A percentile compares a stretch with the other conserved stretches of the same genome.
Evolutionary conservation across 2,113 vertebrate genomes (phyloP).

Genomic region (Gavia stellata): DNA sequence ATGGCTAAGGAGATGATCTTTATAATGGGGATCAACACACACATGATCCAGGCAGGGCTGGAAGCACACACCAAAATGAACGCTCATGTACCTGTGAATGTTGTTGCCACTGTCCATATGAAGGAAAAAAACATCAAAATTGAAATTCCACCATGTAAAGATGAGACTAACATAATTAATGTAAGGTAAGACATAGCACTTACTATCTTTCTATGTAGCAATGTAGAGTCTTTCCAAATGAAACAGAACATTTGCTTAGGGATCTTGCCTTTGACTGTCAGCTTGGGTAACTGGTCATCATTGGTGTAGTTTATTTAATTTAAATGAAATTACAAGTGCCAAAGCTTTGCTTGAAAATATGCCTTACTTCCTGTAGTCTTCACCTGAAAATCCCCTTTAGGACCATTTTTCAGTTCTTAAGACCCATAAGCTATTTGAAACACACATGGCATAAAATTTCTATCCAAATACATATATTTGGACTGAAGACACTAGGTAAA

Average conservation of each 20-base stretch:
- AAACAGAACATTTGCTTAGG: background rate
- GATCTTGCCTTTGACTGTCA: background rate
- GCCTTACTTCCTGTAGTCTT: background rate
- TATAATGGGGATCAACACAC: conserved; percentile 59
- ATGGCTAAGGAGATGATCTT: conserved; percentile 49
- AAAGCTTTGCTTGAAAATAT: background rate
- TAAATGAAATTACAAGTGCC: background rate
- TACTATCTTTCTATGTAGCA: background rate
- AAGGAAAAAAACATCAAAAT: conserved; percentile 56
- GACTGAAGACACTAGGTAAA: background rate
- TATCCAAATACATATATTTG: background rate
- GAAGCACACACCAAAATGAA: conserved; percentile 16
- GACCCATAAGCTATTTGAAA: background rate
- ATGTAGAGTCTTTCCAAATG: background rate
- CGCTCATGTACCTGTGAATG: conserved; percentile 21
- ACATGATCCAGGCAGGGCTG: conserved; percentile 29
- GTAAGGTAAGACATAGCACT: conserved; percentile 30
- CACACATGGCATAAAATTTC: background rate
- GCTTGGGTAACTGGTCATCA: background rate
- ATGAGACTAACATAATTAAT: conserved; percentile 40
- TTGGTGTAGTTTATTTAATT: background rate
- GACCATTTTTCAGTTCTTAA: background rate
- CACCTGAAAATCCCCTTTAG: background rate
- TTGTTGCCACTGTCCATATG: background rate
- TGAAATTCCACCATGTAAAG: conserved; percentile 43